Percentiles rank a stretch among this genome's conserved stretches.
Evolutionary conservation across 2,888 invertebrate species (phyloP).

Genomic region (Dynastes tityus): DNA sequence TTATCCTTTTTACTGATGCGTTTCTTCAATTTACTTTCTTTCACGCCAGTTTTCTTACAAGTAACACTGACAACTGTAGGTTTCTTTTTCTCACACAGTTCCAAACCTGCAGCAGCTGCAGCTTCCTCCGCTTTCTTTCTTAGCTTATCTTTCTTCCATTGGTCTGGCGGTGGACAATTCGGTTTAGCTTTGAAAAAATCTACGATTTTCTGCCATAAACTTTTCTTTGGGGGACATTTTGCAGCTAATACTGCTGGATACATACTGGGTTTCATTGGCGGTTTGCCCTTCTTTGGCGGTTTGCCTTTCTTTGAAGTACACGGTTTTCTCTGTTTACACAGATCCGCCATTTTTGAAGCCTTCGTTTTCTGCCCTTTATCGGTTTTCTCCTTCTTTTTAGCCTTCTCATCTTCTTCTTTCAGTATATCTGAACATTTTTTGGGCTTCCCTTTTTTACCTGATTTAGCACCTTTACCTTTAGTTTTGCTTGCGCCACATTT

Average conservation of each 20-base stretch:
- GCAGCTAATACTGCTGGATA: not conserved
- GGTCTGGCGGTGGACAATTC: constrained; percentile 64
- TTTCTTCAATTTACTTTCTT: not conserved
- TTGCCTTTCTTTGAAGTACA: constrained; percentile 2
- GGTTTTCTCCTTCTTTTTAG: constrained; percentile 21
- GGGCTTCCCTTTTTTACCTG: constrained; percentile 22
- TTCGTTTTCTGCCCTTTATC: not conserved
- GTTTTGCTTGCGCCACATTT: not conserved
- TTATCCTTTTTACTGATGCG: not conserved
- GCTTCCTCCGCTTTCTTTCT: constrained; percentile 62
- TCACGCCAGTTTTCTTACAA: constrained; percentile 34
- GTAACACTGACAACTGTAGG: constrained; percentile 21
- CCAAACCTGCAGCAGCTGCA: constrained; percentile 63
- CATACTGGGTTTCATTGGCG: not conserved
- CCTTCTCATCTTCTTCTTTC: constrained; percentile 34
- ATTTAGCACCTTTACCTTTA: not conserved
- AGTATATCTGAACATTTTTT: constrained; percentile 42
- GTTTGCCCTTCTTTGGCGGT: not conserved
- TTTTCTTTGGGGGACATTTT: constrained; percentile 50
- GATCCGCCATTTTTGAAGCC: constrained; percentile 18
- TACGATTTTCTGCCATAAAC: constrained; percentile 60
- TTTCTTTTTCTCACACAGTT: constrained; percentile 58
- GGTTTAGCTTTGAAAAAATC: constrained; percentile 66
- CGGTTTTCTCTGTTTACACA: constrained; percentile 37
- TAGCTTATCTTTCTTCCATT: constrained; percentile 62